A percentile compares a stretch with the other conserved stretches of the same genome.
These are phyloP conservation scores for Perizoma flavofasciatum DNA, from an alignment of 2,888 invertebrate species.

Conservation along the genomic window DNA sequence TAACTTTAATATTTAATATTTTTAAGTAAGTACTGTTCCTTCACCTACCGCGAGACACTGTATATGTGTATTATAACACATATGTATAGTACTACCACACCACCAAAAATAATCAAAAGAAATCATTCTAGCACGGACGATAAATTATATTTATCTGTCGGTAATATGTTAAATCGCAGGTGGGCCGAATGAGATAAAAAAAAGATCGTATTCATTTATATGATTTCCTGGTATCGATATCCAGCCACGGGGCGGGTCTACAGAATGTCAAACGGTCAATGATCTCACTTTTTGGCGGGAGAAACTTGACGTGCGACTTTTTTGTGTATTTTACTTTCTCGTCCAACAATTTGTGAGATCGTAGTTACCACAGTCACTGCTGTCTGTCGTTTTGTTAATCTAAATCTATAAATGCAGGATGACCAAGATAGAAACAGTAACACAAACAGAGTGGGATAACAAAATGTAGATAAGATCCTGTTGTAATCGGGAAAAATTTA, in stretches of 20 bases:
- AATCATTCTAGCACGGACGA: slow-evolving; percentile 23
- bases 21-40: too few species aligned
- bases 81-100: too few species aligned
- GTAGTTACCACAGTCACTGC: slow-evolving; percentile 15
- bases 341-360: slow-evolving; percentile 42
- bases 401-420: slow-evolving; percentile 42
- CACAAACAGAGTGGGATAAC: too few species aligned
- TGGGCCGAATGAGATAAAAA: slow-evolving; percentile 37
- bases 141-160: slow-evolving; percentile 30
- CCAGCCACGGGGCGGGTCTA: slow-evolving; percentile 48
- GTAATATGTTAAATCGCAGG: slow-evolving; percentile 39
- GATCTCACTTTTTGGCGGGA: slow-evolving; percentile 79
- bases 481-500: slow-evolving; percentile 32
- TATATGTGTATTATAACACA: too few species aligned
- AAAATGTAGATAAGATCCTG: too few species aligned
- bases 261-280: slow-evolving; percentile 80
- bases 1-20: too few species aligned
- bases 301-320: slow-evolving; percentile 75
- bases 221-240: slow-evolving; percentile 45
- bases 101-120: slow-evolving; percentile 9
- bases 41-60: too few species aligned
- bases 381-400: slow-evolving; percentile 36
- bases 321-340: slow-evolving; percentile 82
- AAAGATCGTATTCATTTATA: slow-evolving; percentile 31
- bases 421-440: slow-evolving; percentile 1